Evolutionary conservation across 1,140 invertebrate species (phyloP).

Genomic region (Mesaphorura yosii): DNA sequence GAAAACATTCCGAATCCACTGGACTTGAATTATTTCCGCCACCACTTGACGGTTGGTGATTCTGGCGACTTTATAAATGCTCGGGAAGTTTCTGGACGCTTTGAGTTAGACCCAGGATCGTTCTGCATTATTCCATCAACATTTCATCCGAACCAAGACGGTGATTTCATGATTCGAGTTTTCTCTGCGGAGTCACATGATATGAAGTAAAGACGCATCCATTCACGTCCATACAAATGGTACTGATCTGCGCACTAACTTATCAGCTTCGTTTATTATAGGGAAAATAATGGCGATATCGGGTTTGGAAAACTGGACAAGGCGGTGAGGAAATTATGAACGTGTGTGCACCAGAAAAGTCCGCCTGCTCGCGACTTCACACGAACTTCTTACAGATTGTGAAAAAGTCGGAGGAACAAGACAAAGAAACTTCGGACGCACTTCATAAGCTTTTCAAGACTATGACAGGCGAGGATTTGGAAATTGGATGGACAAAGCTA

Average conservation of each 20-base stretch:
- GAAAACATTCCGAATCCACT: slow-evolving; percentile 67
- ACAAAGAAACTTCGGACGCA: slow-evolving; percentile 43
- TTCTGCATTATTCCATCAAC: slow-evolving; percentile 97
- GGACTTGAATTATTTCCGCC: slow-evolving; percentile 86
- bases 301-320: slow-evolving; percentile 58
- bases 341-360: too few species aligned
- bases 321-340: slow-evolving; percentile 48
- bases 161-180: slow-evolving; percentile 87
- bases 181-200: slow-evolving; percentile 88
- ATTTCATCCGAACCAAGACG: slow-evolving; percentile 91
- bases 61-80: slow-evolving; percentile 93
- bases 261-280: too few species aligned
- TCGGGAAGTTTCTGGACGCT: slow-evolving; percentile 80
- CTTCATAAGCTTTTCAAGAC: slow-evolving; percentile 67
- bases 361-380: too few species aligned
- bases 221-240: too few species aligned
- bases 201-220: slow-evolving; percentile 63
- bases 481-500: slow-evolving; percentile 85
- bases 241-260: too few species aligned
- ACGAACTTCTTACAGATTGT: too few species aligned
- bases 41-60: slow-evolving; percentile 77
- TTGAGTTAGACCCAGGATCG: slow-evolving; percentile 81
- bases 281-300: slow-evolving; percentile 73
- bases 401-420: slow-evolving; percentile 19
- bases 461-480: slow-evolving; percentile 77